Base-by-base conservation (phyloP, 53 echinoderm and acorn worm species). In the Luidia sarsii region DNA sequence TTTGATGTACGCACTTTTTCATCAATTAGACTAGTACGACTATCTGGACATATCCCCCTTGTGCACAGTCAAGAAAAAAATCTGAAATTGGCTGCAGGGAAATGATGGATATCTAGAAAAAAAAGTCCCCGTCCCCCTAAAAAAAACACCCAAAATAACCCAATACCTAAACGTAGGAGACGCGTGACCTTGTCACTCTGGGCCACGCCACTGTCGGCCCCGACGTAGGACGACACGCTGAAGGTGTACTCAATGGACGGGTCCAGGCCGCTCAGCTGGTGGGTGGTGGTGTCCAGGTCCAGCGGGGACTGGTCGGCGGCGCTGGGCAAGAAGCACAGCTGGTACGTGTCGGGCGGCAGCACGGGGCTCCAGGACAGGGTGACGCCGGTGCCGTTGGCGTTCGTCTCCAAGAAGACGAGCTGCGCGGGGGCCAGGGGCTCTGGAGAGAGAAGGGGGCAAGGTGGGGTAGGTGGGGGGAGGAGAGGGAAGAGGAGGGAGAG, bases 111-210 rank as follows among this genome's bases (percentile, higher is more conserved):
- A n/a, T n/a, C n/a, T n/a, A n/a, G n/a, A n/a, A n/a, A n/a, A n/a
- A n/a, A n/a, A n/a, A n/a, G 18, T 48, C 18, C n/a, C n/a, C n/a
- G n/a, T n/a, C n/a, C 80, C 87, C 70, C n/a, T n/a, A n/a, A n/a
- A n/a, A n/a, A n/a, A n/a, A n/a, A n/a, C n/a, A n/a, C n/a, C n/a
- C n/a, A n/a, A n/a, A n/a, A n/a, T n/a, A n/a, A n/a, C n/a, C n/a
- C n/a, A n/a, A n/a, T 64, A 90, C 90, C 57, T 28, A 86, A 50
- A 0, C 82, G 81, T 16, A 90, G 53, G 77, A 68, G 82, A 16
- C 90, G 73, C 16, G 90, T 86, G 60, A 59, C 68, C 29, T 68
- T 83, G 24, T 88, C 81, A 36, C 91, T 91, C 53, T 72, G 70
- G 32, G 66, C 41, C 7, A 30, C 52, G 1, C 39, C 37, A 0